Conservation (phyloP, 2,797 vertebrate species). For the Austrolebias charrua region DNA sequence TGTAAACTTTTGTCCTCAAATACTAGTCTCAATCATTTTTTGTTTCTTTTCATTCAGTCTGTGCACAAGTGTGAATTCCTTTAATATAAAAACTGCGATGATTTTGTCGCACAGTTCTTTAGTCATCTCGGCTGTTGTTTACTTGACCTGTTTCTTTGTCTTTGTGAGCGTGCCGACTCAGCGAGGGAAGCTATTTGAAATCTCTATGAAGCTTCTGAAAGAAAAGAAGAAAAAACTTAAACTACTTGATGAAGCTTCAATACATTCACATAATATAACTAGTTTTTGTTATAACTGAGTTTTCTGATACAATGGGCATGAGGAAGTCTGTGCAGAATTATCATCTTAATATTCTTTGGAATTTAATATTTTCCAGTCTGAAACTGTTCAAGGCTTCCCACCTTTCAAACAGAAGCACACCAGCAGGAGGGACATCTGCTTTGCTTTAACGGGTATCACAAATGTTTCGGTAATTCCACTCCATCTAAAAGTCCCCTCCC, state of each 20-base stretch:
- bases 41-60: conserved; percentile 15
- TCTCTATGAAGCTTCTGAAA: conserved; percentile 16
- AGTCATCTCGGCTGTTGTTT: conserved; percentile 30
- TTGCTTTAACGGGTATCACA: conserved; percentile 71
- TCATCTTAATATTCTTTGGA: conserved; percentile 27
- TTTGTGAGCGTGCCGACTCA: background rate
- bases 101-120: conserved; percentile 31
- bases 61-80: conserved; percentile 30
- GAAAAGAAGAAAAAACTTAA: background rate
- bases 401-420: conserved; percentile 55
- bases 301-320: conserved; percentile 10
- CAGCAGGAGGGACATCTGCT: conserved; percentile 68
- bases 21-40: conserved; percentile 1
- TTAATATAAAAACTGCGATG: conserved; percentile 26
- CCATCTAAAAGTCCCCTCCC: conserved; percentile 77
- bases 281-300: conserved; percentile 20
- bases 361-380: conserved; percentile 48
- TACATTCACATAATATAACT: background rate
- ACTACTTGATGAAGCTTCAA: background rate
- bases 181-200: conserved; percentile 13
- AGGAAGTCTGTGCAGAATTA: conserved; percentile 31
- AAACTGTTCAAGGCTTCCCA: conserved; percentile 39
- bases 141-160: conserved; percentile 10
- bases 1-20: conserved; percentile 18
- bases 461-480: conserved; percentile 77